Evolutionary conservation across 2,888 invertebrate genomes (phyloP).

Genomic region (Ochropacha duplaris): DNA sequence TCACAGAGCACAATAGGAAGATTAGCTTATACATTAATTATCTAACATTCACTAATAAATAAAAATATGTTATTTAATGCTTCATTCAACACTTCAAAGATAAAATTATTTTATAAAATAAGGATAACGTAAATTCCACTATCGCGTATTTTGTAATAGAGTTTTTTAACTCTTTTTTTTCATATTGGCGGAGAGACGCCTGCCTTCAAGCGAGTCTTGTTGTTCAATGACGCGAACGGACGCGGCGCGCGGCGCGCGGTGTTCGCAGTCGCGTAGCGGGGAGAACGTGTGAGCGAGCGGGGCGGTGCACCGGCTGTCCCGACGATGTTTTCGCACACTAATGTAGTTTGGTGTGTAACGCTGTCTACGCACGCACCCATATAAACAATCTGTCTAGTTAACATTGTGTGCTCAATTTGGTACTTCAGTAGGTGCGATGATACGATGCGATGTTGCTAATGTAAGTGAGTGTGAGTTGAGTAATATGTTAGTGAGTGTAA

Average conservation of each 20-base stretch:
- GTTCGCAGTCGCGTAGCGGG: constrained; percentile 80
- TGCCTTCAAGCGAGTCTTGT: constrained; percentile 82
- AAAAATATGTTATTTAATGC: constrained; percentile 69
- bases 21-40: constrained; percentile 72
- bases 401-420: constrained; percentile 71
- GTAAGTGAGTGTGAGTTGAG: constrained; percentile 54
- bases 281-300: constrained; percentile 68
- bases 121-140: constrained; percentile 78
- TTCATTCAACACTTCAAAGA: constrained; percentile 80
- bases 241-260: constrained; percentile 70
- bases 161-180: constrained; percentile 74
- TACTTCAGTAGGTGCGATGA: constrained; percentile 54
- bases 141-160: constrained; percentile 77
- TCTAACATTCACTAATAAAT: constrained; percentile 81
- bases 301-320: constrained; percentile 80
- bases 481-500: constrained; percentile 55
- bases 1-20: constrained; percentile 74
- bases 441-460: constrained; percentile 50
- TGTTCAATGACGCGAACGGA: constrained; percentile 81
- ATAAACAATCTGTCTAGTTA: constrained; percentile 70
- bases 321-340: constrained; percentile 77
- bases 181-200: constrained; percentile 81
- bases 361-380: constrained; percentile 58
- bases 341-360: constrained; percentile 46
- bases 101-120: constrained; percentile 74